Evolutionary conservation across 1,140 invertebrate genomes (phyloP).

Genomic region (Periplaneta americana): DNA sequence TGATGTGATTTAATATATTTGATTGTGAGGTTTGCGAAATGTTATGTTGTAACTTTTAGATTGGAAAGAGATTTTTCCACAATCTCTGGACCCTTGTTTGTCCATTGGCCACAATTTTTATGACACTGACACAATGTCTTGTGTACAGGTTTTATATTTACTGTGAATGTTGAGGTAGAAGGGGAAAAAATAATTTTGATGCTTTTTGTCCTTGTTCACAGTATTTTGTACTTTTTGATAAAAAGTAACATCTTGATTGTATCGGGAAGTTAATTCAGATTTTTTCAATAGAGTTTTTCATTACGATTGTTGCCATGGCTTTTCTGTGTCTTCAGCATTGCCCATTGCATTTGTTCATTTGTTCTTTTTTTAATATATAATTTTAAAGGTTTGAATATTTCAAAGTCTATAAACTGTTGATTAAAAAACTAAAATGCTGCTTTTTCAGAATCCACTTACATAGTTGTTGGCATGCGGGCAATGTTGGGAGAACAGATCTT

Average conservation of each 20-base stretch:
- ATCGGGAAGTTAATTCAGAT: neutral
- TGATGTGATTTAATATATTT: no score
- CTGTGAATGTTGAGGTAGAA: neutral
- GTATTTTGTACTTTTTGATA: neutral
- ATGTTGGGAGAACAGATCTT: neutral
- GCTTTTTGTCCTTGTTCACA: neutral
- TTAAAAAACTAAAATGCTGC: neutral
- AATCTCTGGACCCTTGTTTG: no score
- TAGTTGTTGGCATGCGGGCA: neutral
- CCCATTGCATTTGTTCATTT: neutral
- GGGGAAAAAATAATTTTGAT: neutral
- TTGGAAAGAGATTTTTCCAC: no score
- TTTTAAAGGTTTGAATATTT: neutral
- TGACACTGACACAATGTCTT: no score
- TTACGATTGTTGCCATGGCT: neutral
- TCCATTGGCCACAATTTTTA: no score
- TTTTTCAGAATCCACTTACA: neutral
- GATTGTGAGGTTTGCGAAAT: no score
- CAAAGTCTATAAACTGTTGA: neutral
- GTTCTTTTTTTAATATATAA: neutral
- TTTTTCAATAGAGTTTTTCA: neutral
- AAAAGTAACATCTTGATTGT: neutral
- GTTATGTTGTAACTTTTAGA: no score
- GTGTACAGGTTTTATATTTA: neutral
- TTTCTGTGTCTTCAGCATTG: neutral